Evolutionary conservation across 2,888 invertebrate species (phyloP).

Genomic region (Frankliniella intonsa): DNA sequence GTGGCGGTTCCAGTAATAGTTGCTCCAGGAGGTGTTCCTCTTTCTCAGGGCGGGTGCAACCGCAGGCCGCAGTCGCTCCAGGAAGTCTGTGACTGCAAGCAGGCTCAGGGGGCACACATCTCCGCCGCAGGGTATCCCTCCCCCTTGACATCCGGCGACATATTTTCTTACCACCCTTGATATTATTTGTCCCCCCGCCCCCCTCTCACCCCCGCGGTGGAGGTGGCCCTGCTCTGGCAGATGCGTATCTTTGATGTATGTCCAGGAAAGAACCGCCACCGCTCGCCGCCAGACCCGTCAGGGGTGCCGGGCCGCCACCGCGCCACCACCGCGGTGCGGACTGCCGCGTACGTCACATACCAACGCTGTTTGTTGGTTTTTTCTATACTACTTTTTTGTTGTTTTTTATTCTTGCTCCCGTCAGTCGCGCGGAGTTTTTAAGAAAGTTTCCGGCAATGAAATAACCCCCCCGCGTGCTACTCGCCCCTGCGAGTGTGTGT

Average conservation of each 20-base stretch:
- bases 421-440: neutral
- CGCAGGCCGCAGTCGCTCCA: too few species aligned
- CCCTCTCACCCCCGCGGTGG: neutral
- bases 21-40: too few species aligned
- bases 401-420: neutral
- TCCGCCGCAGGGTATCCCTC: too few species aligned
- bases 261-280: neutral
- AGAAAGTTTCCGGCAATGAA: conserved; percentile 8
- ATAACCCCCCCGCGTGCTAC: neutral
- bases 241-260: conserved; percentile 23
- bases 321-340: neutral
- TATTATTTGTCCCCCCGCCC: too few species aligned
- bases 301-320: neutral
- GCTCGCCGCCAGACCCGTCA: neutral
- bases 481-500: neutral
- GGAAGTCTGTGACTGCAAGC: too few species aligned
- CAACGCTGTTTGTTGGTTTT: too few species aligned
- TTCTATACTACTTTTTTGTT: neutral
- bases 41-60: too few species aligned
- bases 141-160: too few species aligned
- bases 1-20: too few species aligned
- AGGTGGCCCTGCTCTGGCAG: neutral
- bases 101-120: too few species aligned
- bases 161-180: too few species aligned
- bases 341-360: neutral